Evolutionary conservation across 2,113 vertebrate genomes (phyloP).

Genomic region (Acanthochromis polyacanthus): DNA sequence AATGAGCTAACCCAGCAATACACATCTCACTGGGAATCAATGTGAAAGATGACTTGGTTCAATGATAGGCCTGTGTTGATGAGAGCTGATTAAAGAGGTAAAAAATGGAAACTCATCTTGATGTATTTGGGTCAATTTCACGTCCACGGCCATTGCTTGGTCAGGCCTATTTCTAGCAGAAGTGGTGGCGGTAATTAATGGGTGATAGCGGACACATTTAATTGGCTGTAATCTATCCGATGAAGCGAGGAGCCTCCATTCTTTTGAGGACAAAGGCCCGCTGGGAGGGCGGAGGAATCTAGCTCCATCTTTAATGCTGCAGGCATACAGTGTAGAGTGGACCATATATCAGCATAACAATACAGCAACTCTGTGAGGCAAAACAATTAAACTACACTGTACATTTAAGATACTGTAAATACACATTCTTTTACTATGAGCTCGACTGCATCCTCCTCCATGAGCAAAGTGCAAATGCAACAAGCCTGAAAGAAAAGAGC

Average conservation of each 20-base stretch:
- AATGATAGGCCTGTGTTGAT: conserved; percentile 66
- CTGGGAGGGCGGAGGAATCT: conserved; percentile 43
- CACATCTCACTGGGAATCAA: conserved; percentile 58
- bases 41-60: conserved; percentile 56
- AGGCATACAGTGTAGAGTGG: conserved; percentile 17
- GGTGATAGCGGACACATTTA: conserved; percentile 76
- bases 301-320: conserved; percentile 53
- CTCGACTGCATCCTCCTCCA: conserved; percentile 23
- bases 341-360: conserved; percentile 45
- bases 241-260: conserved; percentile 66
- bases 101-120: conserved; percentile 79
- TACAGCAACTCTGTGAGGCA: conserved; percentile 3
- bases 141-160: conserved; percentile 61
- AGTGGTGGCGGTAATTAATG: conserved; percentile 78
- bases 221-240: conserved; percentile 77
- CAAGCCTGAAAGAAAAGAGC: conserved; percentile 30
- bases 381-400: conserved; percentile 53
- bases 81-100: conserved; percentile 63
- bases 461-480: conserved; percentile 33
- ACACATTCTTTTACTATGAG: conserved; percentile 27
- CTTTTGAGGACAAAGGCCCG: conserved; percentile 68
- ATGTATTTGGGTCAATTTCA: conserved; percentile 85
- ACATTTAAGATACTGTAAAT: conserved; percentile 44
- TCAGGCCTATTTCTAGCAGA: conserved; percentile 76
- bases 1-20: conserved; percentile 20